Base-by-base conservation (phyloP, 2,888 invertebrate genomes). In the Coleophora flavipennella region DNA sequence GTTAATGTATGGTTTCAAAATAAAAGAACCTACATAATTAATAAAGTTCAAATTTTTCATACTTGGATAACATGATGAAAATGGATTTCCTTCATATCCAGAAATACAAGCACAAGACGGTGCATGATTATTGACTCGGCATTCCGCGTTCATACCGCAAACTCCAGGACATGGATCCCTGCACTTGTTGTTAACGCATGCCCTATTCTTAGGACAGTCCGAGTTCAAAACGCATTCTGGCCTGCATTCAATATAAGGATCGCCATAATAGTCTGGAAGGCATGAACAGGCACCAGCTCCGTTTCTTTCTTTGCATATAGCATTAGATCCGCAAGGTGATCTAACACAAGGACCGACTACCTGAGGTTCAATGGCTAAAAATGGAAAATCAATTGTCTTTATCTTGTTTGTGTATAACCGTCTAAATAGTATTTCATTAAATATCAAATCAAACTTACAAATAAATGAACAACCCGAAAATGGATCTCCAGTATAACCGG, bases 201-300 rank as follows among this genome's bases (percentile, higher is more conserved):
- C 90, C 73, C 88, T 91, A 50, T 89, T 88, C 59, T 87, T 87
- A 6, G 90, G 85, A 72, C 95, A 96, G 59, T 96, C 95, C 8
- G 92, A 90, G 68, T 95, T 95, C 53, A 92, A 88, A n/a, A 94
- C 90, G 68, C 95, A 95, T 86, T 95, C 94, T 20, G 95, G 95
- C 62, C 93, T 87, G 69, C 95, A 95, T 60, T 92, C 92, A 33
- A 91, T 83, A 59, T 95, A 94, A 1, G 95, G 95, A 80, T 95
- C 94, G 38, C 95, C 95, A 57, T 90, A 91, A 70, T 93, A 95
- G 58, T 93, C 93, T 42, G 90, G 88, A 48, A 93, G 79, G 76
- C 95, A 95, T 46, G 89, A 86, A 70, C 95, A 95, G 45, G 94
- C 92, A 35, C 94, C 94, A 41, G 91, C 91, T 52, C 91, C 92